phyloP scores from a whole-genome alignment of 2,888 invertebrate genomes.

The Eustalomyia histrio region DNA sequence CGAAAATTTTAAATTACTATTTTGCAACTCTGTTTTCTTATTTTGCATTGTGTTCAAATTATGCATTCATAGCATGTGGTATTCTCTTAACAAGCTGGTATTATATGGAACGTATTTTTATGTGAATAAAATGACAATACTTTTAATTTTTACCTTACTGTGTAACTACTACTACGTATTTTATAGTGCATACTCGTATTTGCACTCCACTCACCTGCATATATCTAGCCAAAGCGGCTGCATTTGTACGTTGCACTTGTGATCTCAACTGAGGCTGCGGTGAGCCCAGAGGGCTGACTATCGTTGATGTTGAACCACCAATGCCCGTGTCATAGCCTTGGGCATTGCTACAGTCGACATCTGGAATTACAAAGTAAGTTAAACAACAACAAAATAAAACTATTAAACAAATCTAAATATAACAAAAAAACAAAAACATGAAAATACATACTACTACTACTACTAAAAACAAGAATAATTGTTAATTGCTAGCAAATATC shows the following conservation, averaged over 20 bases:
- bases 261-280: conserved; percentile 81
- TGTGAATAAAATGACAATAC: neutral
- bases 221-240: conserved; percentile 83
- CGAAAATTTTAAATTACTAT: no score
- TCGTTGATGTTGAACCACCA: conserved; percentile 79
- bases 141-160: neutral
- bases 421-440: no score
- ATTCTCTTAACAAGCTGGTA: conserved; percentile 13
- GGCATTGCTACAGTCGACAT: conserved; percentile 78
- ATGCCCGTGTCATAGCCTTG: conserved; percentile 80
- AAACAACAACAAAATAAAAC: conserved; percentile 33
- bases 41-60: conserved; percentile 31
- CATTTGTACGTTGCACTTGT: conserved; percentile 82
- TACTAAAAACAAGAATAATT: conserved; percentile 35
- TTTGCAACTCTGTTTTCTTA: neutral
- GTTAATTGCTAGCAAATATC: conserved; percentile 55
- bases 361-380: conserved; percentile 61
- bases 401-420: conserved; percentile 31
- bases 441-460: conserved; percentile 9
- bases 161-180: neutral
- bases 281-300: conserved; percentile 80
- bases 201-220: conserved; percentile 79
- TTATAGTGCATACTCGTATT: neutral
- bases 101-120: neutral
- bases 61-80: conserved; percentile 47